A percentile compares a stretch with the other conserved stretches of the same genome.
phyloP scores from a whole-genome alignment of 2,113 vertebrate species.

The Actenoides hombroni region DNA sequence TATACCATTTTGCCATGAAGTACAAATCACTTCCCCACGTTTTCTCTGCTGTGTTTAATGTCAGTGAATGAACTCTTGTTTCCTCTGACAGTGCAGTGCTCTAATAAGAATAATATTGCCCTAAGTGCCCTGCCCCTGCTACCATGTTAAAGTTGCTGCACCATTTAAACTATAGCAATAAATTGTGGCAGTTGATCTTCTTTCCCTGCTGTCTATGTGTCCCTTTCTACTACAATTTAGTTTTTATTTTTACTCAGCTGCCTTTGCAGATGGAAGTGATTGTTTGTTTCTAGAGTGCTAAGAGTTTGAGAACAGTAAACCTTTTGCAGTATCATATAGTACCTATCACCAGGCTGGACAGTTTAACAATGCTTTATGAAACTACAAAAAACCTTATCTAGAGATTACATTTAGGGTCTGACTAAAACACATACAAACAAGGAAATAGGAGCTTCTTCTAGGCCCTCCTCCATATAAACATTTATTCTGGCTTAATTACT shows the following conservation, averaged over 20 bases:
- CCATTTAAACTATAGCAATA: slow-evolving; percentile 44
- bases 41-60: slow-evolving; percentile 30
- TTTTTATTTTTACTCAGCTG: slow-evolving; percentile 48
- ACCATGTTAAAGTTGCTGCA: slow-evolving; percentile 6
- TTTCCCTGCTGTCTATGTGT: not conserved
- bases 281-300: slow-evolving; percentile 17
- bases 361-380: slow-evolving; percentile 48
- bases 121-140: not conserved
- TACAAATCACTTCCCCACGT: slow-evolving; percentile 36
- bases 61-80: slow-evolving; percentile 44
- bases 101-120: slow-evolving; percentile 53
- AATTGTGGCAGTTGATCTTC: slow-evolving; percentile 28
- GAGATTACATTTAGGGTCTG: slow-evolving; percentile 19
- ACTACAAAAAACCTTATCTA: slow-evolving; percentile 22
- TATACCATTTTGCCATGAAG: slow-evolving; percentile 44
- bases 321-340: slow-evolving; percentile 35
- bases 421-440: slow-evolving; percentile 25
- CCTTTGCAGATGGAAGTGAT: slow-evolving; percentile 38
- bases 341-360: slow-evolving; percentile 3
- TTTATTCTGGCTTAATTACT: slow-evolving; percentile 41
- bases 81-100: slow-evolving; percentile 34
- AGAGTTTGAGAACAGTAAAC: slow-evolving; percentile 38
- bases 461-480: slow-evolving; percentile 13
- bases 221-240: slow-evolving; percentile 21
- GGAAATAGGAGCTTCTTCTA: slow-evolving; percentile 38